Evolutionary conservation across 2,888 invertebrate species (phyloP), one percentile per base, ranked within the genome.

Genomic region (Euzophera pinguis): DNA sequence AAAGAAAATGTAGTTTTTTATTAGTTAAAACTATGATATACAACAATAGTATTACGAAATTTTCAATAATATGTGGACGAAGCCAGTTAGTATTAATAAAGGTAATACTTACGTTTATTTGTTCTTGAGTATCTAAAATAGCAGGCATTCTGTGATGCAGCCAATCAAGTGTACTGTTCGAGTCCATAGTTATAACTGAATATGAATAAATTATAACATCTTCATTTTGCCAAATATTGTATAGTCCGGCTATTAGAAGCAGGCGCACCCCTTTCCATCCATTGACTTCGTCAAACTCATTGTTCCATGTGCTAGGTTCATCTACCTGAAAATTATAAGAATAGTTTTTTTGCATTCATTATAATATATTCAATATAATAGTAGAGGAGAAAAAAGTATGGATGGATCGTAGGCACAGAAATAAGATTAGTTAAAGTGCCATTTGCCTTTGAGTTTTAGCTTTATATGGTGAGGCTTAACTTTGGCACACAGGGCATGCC

Each of bases 61-160:
- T n/a, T n/a, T n/a, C n/a, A n/a, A n/a, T n/a, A n/a, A n/a, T n/a
- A n/a, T n/a, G n/a, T n/a, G n/a, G n/a, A n/a, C n/a, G n/a, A n/a
- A n/a, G n/a, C n/a, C n/a, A n/a, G n/a, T n/a, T n/a, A n/a, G n/a
- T n/a, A n/a, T n/a, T n/a, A n/a, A n/a, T n/a, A 22, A 22, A 22
- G 5, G 2, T 22, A 17, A 55, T 43, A 74, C 81, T 71, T 66
- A 94, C 94, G 64, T 91, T 76, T 59, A 94, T 90, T 75, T 94
- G 91, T 64, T 93, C 86, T 37, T 94, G 92, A 32, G 91, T 92
- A 53, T 93, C 92, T 42, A 97, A 85, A 64, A 96, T 91, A n/a
- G 95, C 94, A 53, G 96, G 96, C 92, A 94, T 94, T 69, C 96
- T 91, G 66, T 95, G 93, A 82, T 96, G 96, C 49, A 96, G 82